These are phyloP conservation scores for Acanthisitta chloris DNA, from an alignment of 2,113 vertebrate genomes.

Conservation along the genomic window DNA sequence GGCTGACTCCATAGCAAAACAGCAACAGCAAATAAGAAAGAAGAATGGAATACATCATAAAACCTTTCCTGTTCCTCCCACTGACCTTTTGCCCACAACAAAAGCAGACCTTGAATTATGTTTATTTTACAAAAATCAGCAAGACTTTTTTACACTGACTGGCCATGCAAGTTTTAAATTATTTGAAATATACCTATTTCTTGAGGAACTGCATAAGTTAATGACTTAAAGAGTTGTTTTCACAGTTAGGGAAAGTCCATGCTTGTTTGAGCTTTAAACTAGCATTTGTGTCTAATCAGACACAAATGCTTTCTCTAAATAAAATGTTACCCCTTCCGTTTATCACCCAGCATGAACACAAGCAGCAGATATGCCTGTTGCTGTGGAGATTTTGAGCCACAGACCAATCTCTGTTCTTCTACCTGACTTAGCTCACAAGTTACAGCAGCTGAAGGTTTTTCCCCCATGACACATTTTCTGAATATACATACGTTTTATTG, in stretches of 20 bases:
- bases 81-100: neutral
- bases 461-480: neutral
- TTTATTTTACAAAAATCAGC: neutral
- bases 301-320: conserved; percentile 48
- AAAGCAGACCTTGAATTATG: neutral
- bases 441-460: conserved; percentile 53
- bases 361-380: neutral
- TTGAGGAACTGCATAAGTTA: conserved; percentile 42
- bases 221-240: conserved; percentile 68
- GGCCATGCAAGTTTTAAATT: conserved; percentile 32
- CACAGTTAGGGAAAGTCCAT: conserved; percentile 66
- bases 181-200: conserved; percentile 55
- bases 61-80: neutral
- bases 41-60: neutral
- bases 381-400: neutral
- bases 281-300: conserved; percentile 63
- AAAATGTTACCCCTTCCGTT: neutral
- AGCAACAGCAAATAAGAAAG: neutral
- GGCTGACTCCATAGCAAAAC: neutral
- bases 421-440: conserved; percentile 32
- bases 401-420: neutral
- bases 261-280: conserved; percentile 40
- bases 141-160: conserved; percentile 1
- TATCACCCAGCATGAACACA: neutral
- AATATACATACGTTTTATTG: neutral